These are phyloP conservation scores for Xestia rhomboidea DNA, from an alignment of 2,888 invertebrate genomes.

Conservation along the genomic window DNA sequence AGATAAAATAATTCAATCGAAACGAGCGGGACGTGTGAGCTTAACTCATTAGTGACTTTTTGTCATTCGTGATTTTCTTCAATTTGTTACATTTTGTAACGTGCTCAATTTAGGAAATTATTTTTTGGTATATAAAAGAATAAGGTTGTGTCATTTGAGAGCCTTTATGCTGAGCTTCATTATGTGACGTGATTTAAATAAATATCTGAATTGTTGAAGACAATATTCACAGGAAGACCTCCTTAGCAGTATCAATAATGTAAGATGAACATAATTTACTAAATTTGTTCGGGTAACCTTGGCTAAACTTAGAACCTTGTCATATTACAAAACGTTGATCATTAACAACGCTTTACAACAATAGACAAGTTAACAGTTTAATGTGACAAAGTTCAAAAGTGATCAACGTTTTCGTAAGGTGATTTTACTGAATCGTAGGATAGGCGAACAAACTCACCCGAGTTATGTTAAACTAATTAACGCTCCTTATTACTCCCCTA, in stretches of 20 bases:
- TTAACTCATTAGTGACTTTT: conserved; percentile 42
- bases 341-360: neutral
- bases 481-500: neutral
- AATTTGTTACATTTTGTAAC: conserved; percentile 8
- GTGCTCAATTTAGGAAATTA: neutral
- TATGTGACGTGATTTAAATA: neutral
- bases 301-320: neutral
- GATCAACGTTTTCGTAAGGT: neutral
- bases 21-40: conserved; percentile 48
- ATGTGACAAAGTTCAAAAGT: neutral
- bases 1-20: conserved; percentile 63
- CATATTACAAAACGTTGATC: neutral
- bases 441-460: neutral
- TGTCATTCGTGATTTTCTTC: conserved; percentile 31
- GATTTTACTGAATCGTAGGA: neutral
- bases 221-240: neutral
- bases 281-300: too few species aligned
- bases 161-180: neutral
- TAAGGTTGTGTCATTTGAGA: neutral
- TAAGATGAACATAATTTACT: neutral
- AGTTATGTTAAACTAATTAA: neutral
- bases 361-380: neutral
- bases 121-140: neutral
- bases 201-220: too few species aligned
- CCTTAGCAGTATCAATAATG: neutral